Evolutionary conservation across 2,888 invertebrate species (phyloP).

Genomic region (Pyrrhosoma nymphula): DNA sequence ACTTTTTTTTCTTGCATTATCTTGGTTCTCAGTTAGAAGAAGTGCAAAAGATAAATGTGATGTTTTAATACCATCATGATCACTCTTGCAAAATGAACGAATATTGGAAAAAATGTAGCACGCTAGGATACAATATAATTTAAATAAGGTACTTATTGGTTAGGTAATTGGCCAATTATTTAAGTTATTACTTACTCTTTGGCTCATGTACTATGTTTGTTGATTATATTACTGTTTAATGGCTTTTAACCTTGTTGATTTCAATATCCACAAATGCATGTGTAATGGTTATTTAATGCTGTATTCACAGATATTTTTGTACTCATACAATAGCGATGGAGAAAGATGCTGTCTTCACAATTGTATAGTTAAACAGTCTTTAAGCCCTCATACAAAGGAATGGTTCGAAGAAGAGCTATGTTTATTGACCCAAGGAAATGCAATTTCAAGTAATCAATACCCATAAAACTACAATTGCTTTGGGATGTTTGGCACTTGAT

Average conservation of each 20-base stretch:
- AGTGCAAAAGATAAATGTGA: conserved; percentile 25
- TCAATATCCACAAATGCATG: background rate
- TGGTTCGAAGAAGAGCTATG: conserved; percentile 59
- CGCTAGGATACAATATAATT: background rate
- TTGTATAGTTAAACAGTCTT: conserved; percentile 51
- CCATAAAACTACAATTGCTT: conserved; percentile 39
- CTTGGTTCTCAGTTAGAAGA: background rate
- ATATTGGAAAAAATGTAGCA: background rate
- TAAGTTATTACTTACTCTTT: background rate
- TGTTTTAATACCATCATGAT: background rate
- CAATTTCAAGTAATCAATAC: conserved; percentile 6
- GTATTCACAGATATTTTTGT: conserved; percentile 24
- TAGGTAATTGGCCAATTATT: background rate
- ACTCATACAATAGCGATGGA: conserved; percentile 46
- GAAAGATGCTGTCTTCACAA: conserved; percentile 29
- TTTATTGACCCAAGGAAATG: conserved; percentile 51
- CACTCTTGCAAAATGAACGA: background rate
- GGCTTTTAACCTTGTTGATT: background rate
- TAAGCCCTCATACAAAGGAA: conserved; percentile 59
- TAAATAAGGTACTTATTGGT: background rate
- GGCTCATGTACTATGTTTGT: background rate
- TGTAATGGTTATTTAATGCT: background rate
- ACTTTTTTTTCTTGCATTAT: background rate
- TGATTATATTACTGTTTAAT: background rate
- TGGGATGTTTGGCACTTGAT: conserved; percentile 57